These are phyloP conservation scores for Apogon talboti DNA, from an alignment of 2,797 vertebrate genomes.

Conservation along the genomic window DNA sequence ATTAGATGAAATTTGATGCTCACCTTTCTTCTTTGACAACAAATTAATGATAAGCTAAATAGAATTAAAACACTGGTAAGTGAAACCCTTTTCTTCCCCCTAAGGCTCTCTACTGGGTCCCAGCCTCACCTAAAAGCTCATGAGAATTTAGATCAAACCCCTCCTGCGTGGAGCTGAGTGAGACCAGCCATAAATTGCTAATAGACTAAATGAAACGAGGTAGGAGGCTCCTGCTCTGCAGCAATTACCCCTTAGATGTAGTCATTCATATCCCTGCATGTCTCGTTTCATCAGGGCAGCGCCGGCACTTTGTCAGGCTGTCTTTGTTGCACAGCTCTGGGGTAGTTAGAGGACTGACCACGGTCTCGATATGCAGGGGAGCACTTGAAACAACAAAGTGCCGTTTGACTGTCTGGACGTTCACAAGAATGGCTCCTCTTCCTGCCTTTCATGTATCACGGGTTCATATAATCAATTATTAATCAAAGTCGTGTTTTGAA, in stretches of 20 bases:
- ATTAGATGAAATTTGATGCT: slow-evolving; percentile 71
- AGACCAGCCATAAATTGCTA: slow-evolving; percentile 97
- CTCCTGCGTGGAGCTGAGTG: slow-evolving; percentile 84
- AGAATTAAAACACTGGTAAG: slow-evolving; percentile 76
- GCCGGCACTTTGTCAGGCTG: slow-evolving; percentile 79
- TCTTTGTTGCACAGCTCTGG: slow-evolving; percentile 66
- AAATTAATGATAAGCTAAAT: slow-evolving; percentile 74
- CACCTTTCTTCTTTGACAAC: slow-evolving; percentile 75
- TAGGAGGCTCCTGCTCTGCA: slow-evolving; percentile 85
- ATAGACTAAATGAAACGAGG: slow-evolving; percentile 92
- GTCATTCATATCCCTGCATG: slow-evolving; percentile 84
- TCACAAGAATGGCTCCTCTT: slow-evolving; percentile 91
- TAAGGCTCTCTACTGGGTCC: slow-evolving; percentile 73
- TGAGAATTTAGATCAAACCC: slow-evolving; percentile 85
- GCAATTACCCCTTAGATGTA: slow-evolving; percentile 85
- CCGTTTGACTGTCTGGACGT: slow-evolving; percentile 91
- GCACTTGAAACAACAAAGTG: slow-evolving; percentile 98
- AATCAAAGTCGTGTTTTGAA: slow-evolving; percentile 97
- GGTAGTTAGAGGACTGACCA: slow-evolving; percentile 67
- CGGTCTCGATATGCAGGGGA: slow-evolving; percentile 85
- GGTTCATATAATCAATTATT: slow-evolving; percentile 99
- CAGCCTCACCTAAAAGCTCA: slow-evolving; percentile 79
- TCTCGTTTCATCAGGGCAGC: slow-evolving; percentile 85
- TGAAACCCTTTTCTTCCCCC: slow-evolving; percentile 70
- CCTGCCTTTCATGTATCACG: slow-evolving; percentile 96